Percentiles rank a stretch among this genome's conserved stretches.
Conservation (phyloP, 2,888 invertebrate genomes). For the Tribolium freemani region DNA sequence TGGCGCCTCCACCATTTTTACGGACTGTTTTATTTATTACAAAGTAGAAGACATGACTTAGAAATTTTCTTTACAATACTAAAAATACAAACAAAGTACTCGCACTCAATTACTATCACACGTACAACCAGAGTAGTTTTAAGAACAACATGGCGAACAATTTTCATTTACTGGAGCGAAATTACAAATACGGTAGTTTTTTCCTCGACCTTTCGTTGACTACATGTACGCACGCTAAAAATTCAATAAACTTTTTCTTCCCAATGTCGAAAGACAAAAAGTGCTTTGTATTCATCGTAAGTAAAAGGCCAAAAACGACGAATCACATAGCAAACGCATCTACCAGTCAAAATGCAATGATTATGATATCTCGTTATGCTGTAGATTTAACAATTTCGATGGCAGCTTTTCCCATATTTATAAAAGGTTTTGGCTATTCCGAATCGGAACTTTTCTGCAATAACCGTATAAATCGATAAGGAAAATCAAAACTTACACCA, state of each 20-base stretch:
- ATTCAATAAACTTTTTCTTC: background rate
- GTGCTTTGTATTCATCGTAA: background rate
- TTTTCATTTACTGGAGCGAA: background rate
- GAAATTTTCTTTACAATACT: too few relatives aligned
- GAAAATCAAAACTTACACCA: slow-evolving; percentile 8
- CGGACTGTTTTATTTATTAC: background rate
- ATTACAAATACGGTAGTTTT: background rate
- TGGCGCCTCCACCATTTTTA: background rate
- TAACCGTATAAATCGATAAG: background rate
- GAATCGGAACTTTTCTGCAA: background rate
- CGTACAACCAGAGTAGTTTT: too few relatives aligned
- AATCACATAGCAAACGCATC: background rate
- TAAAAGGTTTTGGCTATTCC: background rate
- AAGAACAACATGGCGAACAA: background rate
- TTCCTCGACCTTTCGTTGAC: background rate
- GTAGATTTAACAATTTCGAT: background rate
- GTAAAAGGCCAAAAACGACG: background rate
- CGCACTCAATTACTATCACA: too few relatives aligned
- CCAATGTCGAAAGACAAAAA: background rate
- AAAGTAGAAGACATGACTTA: too few relatives aligned
- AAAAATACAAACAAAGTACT: too few relatives aligned
- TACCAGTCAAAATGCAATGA: background rate
- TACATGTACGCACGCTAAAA: background rate
- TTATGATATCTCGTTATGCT: background rate
- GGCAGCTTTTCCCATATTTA: background rate